Base-by-base conservation (phyloP, 2,113 vertebrate genomes). In the Arizona elegans region DNA sequence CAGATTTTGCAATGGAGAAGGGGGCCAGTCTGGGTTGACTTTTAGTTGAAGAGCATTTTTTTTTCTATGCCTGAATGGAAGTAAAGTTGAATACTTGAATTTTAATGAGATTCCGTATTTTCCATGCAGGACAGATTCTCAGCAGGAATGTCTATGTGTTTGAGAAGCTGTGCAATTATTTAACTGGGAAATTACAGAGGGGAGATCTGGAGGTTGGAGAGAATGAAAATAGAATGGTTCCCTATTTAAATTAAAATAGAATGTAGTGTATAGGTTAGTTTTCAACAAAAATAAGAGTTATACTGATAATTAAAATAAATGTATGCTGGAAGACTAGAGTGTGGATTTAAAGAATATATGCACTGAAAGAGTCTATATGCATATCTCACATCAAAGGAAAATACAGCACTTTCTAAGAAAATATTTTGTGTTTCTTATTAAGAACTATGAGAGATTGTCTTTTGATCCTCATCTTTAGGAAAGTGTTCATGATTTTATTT, bases 111-210 rank as follows among this genome's bases (percentile, higher is more conserved):
- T 65, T 65, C 59, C 2, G 3, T 17, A 89, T 52, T 52, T 90
- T 52, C 43, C 13, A 3, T 52, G 26, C 50, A 52, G 38, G 24
- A n/a, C 19, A 70, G 47, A 52, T 90, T 65, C 58, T 70, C 29
- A 52, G 8, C 26, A 52, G 26, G 26, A 70, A 70, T n/a, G 26
- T 52, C 24, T 53, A 6, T 4, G 11, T 91, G 11, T 91, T 24
- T 55, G 50, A 55, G 65, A 91, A 91, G 9, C 19, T 38, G 19
- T 91, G 24, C 8, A 54, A 91, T 91, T 90, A 90, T 90, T 90
- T 81, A 91, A 81, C 90, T 91, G 65, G n/a, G 47, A 91, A 91
- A 91, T 91, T 81, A 81, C 13, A 55, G 7, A 81, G 59, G 62
- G 17, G 62, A 50, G 21, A 53, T 53, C 33, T 33, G 19, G 65